A percentile compares a stretch with the other conserved stretches of the same genome.
These are phyloP conservation scores for Procambarus clarkii DNA, from an alignment of 1,140 invertebrate species.

Conservation along the genomic window DNA sequence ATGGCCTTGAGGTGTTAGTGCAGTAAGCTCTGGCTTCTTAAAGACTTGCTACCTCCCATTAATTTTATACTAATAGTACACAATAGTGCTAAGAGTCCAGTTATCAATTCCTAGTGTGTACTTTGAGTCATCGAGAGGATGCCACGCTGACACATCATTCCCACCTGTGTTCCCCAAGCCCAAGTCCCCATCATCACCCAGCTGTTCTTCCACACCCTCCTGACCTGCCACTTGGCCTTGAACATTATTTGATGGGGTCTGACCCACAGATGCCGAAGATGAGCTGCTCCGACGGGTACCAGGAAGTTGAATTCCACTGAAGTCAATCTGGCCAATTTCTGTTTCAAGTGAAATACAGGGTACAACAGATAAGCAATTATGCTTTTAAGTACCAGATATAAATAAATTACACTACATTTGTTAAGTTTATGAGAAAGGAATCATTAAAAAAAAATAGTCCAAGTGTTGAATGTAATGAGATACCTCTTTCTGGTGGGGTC, in stretches of 20 bases:
- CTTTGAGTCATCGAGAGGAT: background rate
- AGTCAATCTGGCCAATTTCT: slow-evolving; percentile 54
- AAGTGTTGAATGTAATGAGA: too few relatives aligned
- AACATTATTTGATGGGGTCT: background rate
- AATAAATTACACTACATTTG: too few relatives aligned
- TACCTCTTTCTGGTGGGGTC: too few relatives aligned
- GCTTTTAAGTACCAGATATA: background rate
- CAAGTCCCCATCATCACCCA: slow-evolving; percentile 56
- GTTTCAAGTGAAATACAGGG: slow-evolving; percentile 2
- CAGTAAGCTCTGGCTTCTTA: too few relatives aligned
- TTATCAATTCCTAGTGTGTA: background rate
- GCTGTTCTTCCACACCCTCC: slow-evolving; percentile 46
- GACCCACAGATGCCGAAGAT: slow-evolving; percentile 15
- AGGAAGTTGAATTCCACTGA: slow-evolving; percentile 39
- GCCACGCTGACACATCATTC: slow-evolving; percentile 9
- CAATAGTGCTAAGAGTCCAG: background rate
- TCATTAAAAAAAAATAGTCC: too few relatives aligned
- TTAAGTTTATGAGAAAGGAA: too few relatives aligned
- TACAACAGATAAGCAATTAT: background rate
- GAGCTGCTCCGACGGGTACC: background rate
- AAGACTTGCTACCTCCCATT: background rate
- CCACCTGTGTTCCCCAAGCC: slow-evolving; percentile 55
- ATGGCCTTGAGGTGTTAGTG: too few relatives aligned
- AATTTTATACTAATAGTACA: background rate
- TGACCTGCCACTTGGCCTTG: slow-evolving; percentile 20